These are phyloP conservation scores for Telmatochromis bifrenatus DNA, from an alignment of 2,113 vertebrate species.

Conservation along the genomic window DNA sequence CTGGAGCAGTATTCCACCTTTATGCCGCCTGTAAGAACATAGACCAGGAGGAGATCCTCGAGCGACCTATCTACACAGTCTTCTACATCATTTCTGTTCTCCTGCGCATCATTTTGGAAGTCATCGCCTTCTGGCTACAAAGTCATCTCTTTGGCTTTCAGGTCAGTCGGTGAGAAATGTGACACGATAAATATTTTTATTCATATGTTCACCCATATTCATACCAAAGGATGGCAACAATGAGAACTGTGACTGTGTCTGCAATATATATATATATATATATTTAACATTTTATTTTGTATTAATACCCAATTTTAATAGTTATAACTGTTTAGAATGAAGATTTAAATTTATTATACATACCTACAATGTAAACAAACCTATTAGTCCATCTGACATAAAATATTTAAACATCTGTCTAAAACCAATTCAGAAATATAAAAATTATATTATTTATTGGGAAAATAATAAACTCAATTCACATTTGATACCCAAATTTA, in stretches of 20 bases:
- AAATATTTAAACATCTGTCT: not conserved
- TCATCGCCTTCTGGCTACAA: slow-evolving; percentile 83
- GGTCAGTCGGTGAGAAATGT: slow-evolving; percentile 13
- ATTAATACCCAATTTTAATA: not conserved
- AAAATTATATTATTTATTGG: not conserved
- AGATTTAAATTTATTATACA: not conserved
- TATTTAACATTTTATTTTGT: not conserved
- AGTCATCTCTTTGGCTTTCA: slow-evolving; percentile 85
- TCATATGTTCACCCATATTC: not conserved
- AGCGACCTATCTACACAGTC: slow-evolving; percentile 73
- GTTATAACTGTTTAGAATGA: not conserved
- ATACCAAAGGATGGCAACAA: not conserved
- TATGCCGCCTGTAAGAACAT: slow-evolving; percentile 82
- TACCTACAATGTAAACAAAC: not conserved
- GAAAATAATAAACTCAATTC: not conserved
- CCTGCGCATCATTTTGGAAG: slow-evolving; percentile 80
- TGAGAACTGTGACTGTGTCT: not conserved
- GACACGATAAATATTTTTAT: not conserved
- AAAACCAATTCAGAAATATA: not conserved
- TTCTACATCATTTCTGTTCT: slow-evolving; percentile 84
- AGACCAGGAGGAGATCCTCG: slow-evolving; percentile 81
- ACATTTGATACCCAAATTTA: not conserved
- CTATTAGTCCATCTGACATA: not conserved
- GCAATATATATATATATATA: not conserved
- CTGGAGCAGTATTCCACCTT: slow-evolving; percentile 82